Conservation (phyloP, 2,888 invertebrate genomes). For the Phengaris arion region DNA sequence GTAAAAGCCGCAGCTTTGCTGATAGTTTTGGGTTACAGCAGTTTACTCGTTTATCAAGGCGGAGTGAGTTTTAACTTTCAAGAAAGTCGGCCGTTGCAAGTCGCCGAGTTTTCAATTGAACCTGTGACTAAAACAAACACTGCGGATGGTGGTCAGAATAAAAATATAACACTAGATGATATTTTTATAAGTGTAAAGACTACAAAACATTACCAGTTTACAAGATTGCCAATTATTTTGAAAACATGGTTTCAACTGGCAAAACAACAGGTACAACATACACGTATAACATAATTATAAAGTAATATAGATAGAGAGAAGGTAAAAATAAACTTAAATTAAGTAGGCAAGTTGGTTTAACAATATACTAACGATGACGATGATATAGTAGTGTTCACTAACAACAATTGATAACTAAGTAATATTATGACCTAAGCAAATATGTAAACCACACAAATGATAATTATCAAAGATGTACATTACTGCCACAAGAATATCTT, state of each 20-base stretch:
- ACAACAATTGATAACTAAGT: background rate
- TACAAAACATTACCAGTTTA: conserved; percentile 91
- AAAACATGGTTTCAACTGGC: conserved; percentile 98
- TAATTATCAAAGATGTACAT: no score
- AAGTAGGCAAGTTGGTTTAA: background rate
- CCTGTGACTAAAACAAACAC: conserved; percentile 73
- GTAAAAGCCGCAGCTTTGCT: conserved; percentile 74
- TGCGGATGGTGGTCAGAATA: conserved; percentile 62
- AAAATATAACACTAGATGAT: conserved; percentile 87
- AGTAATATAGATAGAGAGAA: background rate
- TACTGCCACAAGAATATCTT: no score
- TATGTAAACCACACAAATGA: no score
- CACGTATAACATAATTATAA: background rate
- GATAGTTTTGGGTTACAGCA: conserved; percentile 80
- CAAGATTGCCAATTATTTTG: conserved; percentile 91
- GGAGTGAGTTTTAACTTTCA: conserved; percentile 73
- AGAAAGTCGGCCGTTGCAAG: conserved; percentile 72
- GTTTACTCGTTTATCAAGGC: conserved; percentile 81
- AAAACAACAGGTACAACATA: conserved; percentile 86
- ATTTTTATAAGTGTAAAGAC: conserved; percentile 98
- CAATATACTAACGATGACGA: background rate
- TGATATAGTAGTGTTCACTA: background rate
- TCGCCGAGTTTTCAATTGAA: conserved; percentile 68
- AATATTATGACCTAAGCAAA: background rate
- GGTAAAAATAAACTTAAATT: background rate